phyloP scores from a whole-genome alignment of 1,140 invertebrate species.

The Sogatella furcifera region DNA sequence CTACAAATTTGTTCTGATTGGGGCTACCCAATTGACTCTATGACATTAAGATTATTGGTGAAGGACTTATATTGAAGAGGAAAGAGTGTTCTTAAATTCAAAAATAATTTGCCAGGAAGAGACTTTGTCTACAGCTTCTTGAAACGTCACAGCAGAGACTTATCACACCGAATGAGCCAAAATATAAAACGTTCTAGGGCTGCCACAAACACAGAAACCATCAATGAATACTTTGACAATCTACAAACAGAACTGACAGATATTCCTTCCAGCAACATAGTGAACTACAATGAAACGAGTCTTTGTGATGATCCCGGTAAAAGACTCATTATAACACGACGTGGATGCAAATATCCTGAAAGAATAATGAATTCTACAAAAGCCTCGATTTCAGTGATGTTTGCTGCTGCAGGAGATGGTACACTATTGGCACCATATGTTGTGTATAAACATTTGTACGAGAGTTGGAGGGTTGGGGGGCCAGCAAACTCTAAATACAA shows the following conservation, averaged over 20 bases:
- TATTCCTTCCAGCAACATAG: no score
- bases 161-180: neutral
- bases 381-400: constrained; percentile 19
- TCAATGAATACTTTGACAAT: neutral
- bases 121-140: constrained; percentile 18
- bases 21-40: constrained; percentile 6
- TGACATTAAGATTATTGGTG: neutral
- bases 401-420: constrained; percentile 21
- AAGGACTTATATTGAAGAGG: neutral
- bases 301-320: constrained; percentile 22
- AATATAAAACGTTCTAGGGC: neutral
- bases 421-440: constrained; percentile 20
- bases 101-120: constrained; percentile 24
- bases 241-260: no score
- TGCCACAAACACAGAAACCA: constrained; percentile 8
- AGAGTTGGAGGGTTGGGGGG: no score
- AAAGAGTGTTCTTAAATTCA: constrained; percentile 14
- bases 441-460: constrained; percentile 23
- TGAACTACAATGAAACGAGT: neutral
- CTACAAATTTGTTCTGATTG: neutral
- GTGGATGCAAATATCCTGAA: constrained; percentile 24
- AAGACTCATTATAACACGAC: constrained; percentile 17
- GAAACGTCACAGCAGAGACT: neutral
- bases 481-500: no score
- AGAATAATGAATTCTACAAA: constrained; percentile 21